Conservation (phyloP, 2,797 vertebrate genomes). For the Amazona ochrocephala region DNA sequence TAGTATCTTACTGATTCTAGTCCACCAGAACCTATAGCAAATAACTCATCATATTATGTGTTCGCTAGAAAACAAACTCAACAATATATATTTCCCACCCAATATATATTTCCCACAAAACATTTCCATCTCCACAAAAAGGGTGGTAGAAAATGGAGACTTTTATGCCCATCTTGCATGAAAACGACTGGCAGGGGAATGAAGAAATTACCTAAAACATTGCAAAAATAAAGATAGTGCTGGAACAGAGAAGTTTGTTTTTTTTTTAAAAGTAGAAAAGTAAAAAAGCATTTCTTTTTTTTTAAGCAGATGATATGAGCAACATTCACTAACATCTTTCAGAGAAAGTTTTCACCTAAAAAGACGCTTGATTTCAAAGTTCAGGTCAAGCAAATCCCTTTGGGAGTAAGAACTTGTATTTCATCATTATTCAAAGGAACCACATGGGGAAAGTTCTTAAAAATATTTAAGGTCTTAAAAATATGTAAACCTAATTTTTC, state of each 20-base stretch:
- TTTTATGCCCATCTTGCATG: background rate
- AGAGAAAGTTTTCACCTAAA: background rate
- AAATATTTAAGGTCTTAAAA: background rate
- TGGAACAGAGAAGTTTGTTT: background rate
- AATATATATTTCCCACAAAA: background rate
- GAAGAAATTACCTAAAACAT: background rate
- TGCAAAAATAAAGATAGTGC: background rate
- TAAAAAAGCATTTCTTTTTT: background rate
- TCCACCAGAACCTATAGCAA: background rate
- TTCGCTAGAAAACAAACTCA: background rate
- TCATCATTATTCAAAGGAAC: background rate
- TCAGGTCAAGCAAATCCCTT: background rate
- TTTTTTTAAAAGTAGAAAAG: background rate
- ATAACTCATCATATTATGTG: fast-evolving
- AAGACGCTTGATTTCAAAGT: background rate
- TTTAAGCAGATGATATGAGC: background rate
- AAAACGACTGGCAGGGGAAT: background rate
- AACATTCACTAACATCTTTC: background rate
- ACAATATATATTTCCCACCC: background rate
- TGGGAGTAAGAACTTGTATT: background rate
- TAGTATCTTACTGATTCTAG: background rate
- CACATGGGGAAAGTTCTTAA: background rate
- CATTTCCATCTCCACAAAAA: background rate
- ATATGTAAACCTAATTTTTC: background rate
- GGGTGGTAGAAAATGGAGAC: background rate